phyloP scores from a whole-genome alignment of 2,113 vertebrate species.

The Saccopteryx leptura region DNA sequence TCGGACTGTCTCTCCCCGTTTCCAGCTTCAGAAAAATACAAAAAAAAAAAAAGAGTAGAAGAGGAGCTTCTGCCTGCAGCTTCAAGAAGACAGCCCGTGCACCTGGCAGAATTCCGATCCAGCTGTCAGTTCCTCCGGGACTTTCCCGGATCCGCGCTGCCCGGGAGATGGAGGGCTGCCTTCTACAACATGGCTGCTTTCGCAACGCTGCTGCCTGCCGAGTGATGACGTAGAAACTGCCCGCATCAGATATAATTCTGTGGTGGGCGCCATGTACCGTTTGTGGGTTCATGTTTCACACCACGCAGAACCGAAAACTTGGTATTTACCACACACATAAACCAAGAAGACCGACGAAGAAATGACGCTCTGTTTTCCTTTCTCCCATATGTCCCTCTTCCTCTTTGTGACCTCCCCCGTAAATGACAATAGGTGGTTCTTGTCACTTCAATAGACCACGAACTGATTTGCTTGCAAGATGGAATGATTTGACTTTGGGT shows the following conservation, averaged over 20 bases:
- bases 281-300: constrained; percentile 35
- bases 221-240: not conserved
- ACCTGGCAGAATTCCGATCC: not conserved
- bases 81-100: not conserved
- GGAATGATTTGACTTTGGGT: not conserved
- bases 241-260: not conserved
- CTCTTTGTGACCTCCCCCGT: not conserved
- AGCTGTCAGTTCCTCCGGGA: not conserved
- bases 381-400: constrained; percentile 76
- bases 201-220: not conserved
- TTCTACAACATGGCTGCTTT: constrained; percentile 51
- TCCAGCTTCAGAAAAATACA: too few species aligned
- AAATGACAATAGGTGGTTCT: constrained; percentile 66
- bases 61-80: not conserved
- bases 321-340: not conserved
- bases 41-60: too few species aligned
- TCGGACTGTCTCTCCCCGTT: too few species aligned
- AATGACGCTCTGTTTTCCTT: constrained; percentile 62
- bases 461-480: constrained; percentile 79
- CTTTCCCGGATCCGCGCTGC: not conserved
- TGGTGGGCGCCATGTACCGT: not conserved
- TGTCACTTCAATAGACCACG: constrained; percentile 83
- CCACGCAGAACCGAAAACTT: constrained; percentile 52
- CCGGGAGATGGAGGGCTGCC: not conserved
- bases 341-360: constrained; percentile 41